A percentile compares a stretch with the other conserved stretches of the same genome.
Evolutionary conservation across 2,888 invertebrate genomes (phyloP).

Genomic region (Pyralis farinalis): DNA sequence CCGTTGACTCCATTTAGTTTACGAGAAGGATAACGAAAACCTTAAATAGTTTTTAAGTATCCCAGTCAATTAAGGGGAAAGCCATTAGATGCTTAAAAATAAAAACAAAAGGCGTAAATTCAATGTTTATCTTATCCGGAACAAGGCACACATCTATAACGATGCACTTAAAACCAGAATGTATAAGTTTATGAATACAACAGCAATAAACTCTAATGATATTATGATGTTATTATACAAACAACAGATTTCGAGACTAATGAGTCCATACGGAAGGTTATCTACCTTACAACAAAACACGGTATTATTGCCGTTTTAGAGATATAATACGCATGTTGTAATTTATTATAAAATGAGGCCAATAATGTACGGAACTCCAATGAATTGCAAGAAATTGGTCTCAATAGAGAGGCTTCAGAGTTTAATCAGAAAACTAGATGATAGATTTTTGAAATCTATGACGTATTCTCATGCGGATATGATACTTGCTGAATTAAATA

Average conservation of each 20-base stretch:
- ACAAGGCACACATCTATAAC: slow-evolving; percentile 21
- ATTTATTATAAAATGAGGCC: slow-evolving; percentile 10
- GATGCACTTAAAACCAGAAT: slow-evolving; percentile 22
- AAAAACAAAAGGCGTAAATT: slow-evolving; percentile 18
- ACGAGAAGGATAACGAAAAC: slow-evolving; percentile 22
- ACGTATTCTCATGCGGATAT: too few species aligned
- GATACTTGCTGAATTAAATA: too few species aligned
- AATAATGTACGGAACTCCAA: too few species aligned
- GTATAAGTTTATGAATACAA: slow-evolving; percentile 23
- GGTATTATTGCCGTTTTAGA: slow-evolving; percentile 15
- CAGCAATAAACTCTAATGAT: slow-evolving; percentile 21
- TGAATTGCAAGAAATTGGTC: too few species aligned
- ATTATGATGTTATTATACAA: slow-evolving; percentile 22
- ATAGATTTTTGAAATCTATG: too few species aligned
- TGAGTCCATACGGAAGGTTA: slow-evolving; percentile 14
- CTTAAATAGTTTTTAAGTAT: slow-evolving; percentile 22
- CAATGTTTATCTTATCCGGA: slow-evolving; percentile 17
- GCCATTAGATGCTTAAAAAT: slow-evolving; percentile 13
- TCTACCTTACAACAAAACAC: slow-evolving; percentile 14
- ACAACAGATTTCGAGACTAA: slow-evolving; percentile 20
- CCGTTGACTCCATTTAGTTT: slow-evolving; percentile 19
- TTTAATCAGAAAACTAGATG: too few species aligned
- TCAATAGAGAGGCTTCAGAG: too few species aligned
- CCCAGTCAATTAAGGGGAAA: slow-evolving; percentile 22
- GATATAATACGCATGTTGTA: slow-evolving; percentile 17